A percentile compares a stretch with the other conserved stretches of the same genome.
phyloP scores from a whole-genome alignment of 1,140 invertebrate genomes.

The Augochlora pura region DNA sequence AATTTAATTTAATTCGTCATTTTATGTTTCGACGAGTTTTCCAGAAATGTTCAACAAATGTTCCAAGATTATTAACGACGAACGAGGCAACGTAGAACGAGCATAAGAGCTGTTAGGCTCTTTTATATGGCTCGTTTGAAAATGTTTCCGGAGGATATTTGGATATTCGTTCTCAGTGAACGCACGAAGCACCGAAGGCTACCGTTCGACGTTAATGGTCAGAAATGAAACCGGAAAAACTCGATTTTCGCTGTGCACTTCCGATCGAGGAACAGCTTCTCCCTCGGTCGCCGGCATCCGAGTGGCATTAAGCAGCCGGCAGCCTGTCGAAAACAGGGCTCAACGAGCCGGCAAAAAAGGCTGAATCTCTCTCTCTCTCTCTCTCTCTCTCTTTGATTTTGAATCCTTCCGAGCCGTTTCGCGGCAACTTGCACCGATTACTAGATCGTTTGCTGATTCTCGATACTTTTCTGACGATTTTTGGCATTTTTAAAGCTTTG shows the following conservation, averaged over 20 bases:
- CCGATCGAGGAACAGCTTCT: background rate
- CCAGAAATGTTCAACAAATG: too few species aligned
- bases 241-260: background rate
- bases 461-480: conserved; percentile 7
- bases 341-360: conserved; percentile 28
- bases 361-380: conserved; percentile 24
- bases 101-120: too few species aligned
- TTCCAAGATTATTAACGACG: too few species aligned
- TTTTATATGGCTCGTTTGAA: too few species aligned
- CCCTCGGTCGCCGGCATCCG: background rate
- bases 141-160: too few species aligned
- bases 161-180: too few species aligned
- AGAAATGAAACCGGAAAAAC: background rate
- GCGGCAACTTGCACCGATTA: background rate
- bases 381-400: conserved; percentile 20
- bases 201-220: background rate
- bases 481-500: background rate
- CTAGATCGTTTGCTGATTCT: conserved; percentile 26
- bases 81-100: too few species aligned
- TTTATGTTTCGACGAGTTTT: too few species aligned
- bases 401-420: conserved; percentile 34
- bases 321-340: conserved; percentile 18
- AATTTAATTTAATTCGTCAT: too few species aligned
- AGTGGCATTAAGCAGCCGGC: conserved; percentile 14
- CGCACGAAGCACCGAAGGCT: too few species aligned